These are phyloP conservation scores for Tromatobia lineatoria DNA, from an alignment of 2,888 invertebrate species.

Conservation along the genomic window DNA sequence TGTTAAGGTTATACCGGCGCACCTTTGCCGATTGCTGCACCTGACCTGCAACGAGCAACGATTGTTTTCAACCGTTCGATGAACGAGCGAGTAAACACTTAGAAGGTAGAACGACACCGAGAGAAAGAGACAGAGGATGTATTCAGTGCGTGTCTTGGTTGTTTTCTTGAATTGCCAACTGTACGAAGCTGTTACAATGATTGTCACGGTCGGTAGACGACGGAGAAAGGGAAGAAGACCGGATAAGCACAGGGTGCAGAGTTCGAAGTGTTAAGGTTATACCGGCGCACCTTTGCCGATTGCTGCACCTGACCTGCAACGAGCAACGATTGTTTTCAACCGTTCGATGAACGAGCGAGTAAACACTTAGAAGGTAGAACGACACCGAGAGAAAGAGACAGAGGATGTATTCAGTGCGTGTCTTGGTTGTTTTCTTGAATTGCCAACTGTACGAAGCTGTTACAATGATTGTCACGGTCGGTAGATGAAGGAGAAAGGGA, in stretches of 20 bases:
- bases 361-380: conserved; percentile 15
- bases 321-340: conserved; percentile 24
- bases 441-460: background rate
- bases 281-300: background rate
- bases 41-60: background rate
- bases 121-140: background rate
- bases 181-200: background rate
- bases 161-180: background rate
- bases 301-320: background rate
- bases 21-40: background rate
- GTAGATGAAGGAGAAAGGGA: background rate
- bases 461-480: background rate
- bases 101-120: background rate
- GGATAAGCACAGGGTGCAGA: background rate
- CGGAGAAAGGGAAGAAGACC: background rate
- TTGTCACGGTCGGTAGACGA: background rate
- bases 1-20: conserved; percentile 21
- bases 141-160: background rate
- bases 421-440: background rate
- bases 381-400: background rate
- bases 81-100: conserved; percentile 32
- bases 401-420: background rate
- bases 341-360: conserved; percentile 29
- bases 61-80: conserved; percentile 43
- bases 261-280: conserved; percentile 17